Conservation (phyloP, 2,888 invertebrate genomes). For the Diogma glabrata region DNA sequence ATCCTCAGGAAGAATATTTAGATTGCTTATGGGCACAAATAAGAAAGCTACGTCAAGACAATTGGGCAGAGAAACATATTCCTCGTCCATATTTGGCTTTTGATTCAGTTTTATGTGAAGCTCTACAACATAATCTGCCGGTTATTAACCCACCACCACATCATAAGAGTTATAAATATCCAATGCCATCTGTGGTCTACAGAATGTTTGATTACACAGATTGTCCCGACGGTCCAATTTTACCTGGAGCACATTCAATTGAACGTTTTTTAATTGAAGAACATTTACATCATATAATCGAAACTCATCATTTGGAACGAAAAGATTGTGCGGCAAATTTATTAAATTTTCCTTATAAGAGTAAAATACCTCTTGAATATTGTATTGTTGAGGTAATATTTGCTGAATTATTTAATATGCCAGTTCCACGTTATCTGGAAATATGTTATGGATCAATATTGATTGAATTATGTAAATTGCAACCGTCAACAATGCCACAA, state of each 20-base stretch:
- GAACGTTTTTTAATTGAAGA: slow-evolving; percentile 97
- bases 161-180: slow-evolving; percentile 80
- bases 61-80: slow-evolving; percentile 96
- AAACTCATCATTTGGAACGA: slow-evolving; percentile 75
- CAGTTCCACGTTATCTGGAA: slow-evolving; percentile 77
- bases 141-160: slow-evolving; percentile 86
- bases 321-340: slow-evolving; percentile 92
- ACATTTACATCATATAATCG: slow-evolving; percentile 86
- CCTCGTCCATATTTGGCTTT: slow-evolving; percentile 91
- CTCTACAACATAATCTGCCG: slow-evolving; percentile 89
- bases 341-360: slow-evolving; percentile 82
- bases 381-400: slow-evolving; percentile 97
- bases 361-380: slow-evolving; percentile 92
- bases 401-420: slow-evolving; percentile 86
- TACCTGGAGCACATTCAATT: slow-evolving; percentile 94
- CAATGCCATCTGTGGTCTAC: slow-evolving; percentile 90
- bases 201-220: slow-evolving; percentile 98
- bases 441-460: slow-evolving; percentile 89
- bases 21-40: slow-evolving; percentile 96
- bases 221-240: slow-evolving; percentile 82
- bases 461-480: slow-evolving; percentile 93
- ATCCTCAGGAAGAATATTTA: slow-evolving; percentile 92
- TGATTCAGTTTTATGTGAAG: slow-evolving; percentile 89
- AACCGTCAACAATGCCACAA: slow-evolving; percentile 95
- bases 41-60: slow-evolving; percentile 79